A percentile compares a stretch with the other conserved stretches of the same genome.
These are phyloP conservation scores for Alfaro cultratus DNA, from an alignment of 2,797 vertebrate genomes.

Conservation along the genomic window DNA sequence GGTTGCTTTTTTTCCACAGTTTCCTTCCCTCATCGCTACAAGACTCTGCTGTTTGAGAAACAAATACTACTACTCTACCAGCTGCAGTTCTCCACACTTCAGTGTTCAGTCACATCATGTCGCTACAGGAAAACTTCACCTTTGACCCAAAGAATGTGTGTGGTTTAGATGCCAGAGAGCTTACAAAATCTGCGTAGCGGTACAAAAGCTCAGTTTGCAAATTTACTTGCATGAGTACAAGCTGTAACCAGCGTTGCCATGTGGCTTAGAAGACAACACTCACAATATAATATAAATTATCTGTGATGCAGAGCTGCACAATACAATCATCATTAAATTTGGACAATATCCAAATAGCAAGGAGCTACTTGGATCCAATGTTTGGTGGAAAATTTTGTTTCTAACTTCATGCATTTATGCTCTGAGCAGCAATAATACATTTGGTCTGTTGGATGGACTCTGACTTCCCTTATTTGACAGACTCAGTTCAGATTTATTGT, in stretches of 20 bases:
- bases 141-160: conserved; percentile 47
- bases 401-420: neutral
- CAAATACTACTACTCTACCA: conserved; percentile 16
- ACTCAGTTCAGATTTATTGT: neutral
- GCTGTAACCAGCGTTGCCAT: neutral
- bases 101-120: conserved; percentile 5
- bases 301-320: neutral
- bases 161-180: conserved; percentile 2
- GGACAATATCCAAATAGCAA: neutral
- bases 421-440: neutral
- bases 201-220: conserved; percentile 18
- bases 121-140: conserved; percentile 30
- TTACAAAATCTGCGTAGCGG: conserved; percentile 22
- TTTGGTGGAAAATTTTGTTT: neutral
- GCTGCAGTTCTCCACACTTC: conserved; percentile 26
- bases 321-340: neutral
- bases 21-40: conserved; percentile 21
- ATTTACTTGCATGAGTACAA: conserved; percentile 17
- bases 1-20: conserved; percentile 37
- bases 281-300: neutral
- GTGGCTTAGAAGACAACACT: neutral
- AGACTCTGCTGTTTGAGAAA: conserved; percentile 29
- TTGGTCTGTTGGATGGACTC: neutral
- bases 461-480: neutral
- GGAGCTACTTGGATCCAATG: neutral